These are phyloP conservation scores for Vombatus ursinus DNA, from an alignment of 2,113 vertebrate species.

Conservation along the genomic window DNA sequence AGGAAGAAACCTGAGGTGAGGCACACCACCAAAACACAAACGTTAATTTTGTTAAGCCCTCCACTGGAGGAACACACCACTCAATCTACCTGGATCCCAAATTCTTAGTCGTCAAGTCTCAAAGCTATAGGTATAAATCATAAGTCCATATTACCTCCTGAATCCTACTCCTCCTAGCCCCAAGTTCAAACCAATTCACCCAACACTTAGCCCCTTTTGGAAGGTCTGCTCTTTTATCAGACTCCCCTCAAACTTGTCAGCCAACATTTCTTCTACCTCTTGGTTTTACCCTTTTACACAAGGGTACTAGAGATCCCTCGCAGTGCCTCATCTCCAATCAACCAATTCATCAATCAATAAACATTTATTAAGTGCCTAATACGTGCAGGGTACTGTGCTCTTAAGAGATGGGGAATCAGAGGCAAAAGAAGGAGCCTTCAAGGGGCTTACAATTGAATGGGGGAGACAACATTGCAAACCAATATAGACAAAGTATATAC, in stretches of 20 bases:
- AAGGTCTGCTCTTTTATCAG: background rate
- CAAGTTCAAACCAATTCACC: background rate
- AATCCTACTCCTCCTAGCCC: background rate
- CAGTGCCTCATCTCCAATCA: background rate
- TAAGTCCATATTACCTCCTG: too few species aligned
- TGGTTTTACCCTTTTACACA: background rate
- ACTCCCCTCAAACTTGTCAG: background rate
- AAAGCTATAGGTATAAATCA: too few species aligned
- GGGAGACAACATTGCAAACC: background rate
- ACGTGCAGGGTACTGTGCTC: background rate
- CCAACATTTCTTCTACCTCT: background rate
- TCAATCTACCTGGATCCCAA: too few species aligned
- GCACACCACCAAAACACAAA: background rate
- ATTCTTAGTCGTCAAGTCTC: too few species aligned
- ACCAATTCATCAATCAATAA: background rate
- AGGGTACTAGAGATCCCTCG: background rate
- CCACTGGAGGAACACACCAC: too few species aligned
- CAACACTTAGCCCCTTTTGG: background rate
- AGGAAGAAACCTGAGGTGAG: background rate
- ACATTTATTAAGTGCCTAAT: background rate
- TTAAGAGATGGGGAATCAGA: background rate
- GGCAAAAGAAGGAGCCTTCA: background rate
- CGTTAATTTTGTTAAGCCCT: background rate
- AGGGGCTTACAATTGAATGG: background rate
- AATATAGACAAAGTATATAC: background rate